phyloP scores from a whole-genome alignment of 2,888 invertebrate species.

The Acrobasis suavella region DNA sequence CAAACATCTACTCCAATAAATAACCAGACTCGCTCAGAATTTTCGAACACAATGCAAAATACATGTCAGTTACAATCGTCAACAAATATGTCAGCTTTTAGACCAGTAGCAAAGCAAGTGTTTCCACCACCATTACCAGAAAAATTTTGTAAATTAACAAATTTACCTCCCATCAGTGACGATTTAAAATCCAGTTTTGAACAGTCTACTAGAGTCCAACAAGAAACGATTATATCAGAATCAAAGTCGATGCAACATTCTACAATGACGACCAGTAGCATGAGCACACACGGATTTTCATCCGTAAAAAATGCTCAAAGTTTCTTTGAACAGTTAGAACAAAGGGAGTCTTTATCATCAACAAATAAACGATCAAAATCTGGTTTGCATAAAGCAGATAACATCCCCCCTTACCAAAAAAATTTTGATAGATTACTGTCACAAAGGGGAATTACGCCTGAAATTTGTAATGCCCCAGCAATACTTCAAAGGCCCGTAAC shows the following conservation, averaged over 20 bases:
- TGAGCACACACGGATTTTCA: constrained; percentile 56
- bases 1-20: constrained; percentile 56
- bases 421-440: constrained; percentile 83
- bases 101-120: constrained; percentile 72
- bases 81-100: constrained; percentile 71
- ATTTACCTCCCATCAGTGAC: constrained; percentile 64
- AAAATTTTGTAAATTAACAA: constrained; percentile 44
- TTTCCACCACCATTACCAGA: constrained; percentile 63
- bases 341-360: constrained; percentile 62
- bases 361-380: constrained; percentile 67
- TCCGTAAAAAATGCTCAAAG: constrained; percentile 68
- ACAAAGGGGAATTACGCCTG: constrained; percentile 83
- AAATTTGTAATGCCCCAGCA: constrained; percentile 70
- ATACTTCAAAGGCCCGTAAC: constrained; percentile 69
- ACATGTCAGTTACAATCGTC: constrained; percentile 65
- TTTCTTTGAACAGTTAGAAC: constrained; percentile 69
- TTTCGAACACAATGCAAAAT: constrained; percentile 61
- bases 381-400: constrained; percentile 84
- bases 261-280: constrained; percentile 46
- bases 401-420: constrained; percentile 85
- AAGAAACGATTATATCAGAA: constrained; percentile 55
- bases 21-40: constrained; percentile 55
- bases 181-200: constrained; percentile 63
- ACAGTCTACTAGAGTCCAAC: constrained; percentile 52
- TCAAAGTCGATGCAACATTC: constrained; percentile 55